Conservation (phyloP, 2,113 vertebrate species). For the Rhipidura dahli region DNA sequence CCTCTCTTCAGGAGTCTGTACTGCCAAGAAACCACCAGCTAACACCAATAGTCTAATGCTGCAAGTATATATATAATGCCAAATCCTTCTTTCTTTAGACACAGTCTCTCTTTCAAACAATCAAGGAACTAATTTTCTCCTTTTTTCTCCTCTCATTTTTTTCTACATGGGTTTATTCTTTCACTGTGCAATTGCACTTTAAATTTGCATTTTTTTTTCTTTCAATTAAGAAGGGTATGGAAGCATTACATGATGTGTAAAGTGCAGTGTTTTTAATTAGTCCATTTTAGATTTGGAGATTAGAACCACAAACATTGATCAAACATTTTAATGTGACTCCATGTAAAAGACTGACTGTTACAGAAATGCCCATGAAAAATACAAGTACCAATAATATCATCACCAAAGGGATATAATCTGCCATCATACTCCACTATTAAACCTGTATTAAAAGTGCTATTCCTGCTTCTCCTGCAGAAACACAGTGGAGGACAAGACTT, state of each 20-base stretch:
- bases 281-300: neutral
- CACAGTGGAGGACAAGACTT: neutral
- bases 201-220: neutral
- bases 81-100: neutral
- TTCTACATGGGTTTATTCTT: neutral
- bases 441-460: neutral
- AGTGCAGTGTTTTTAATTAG: neutral
- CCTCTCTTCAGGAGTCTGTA: neutral
- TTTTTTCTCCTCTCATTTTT: neutral
- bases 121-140: neutral
- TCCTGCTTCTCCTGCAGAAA: neutral
- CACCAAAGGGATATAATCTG: neutral
- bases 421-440: neutral
- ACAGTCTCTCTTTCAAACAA: neutral
- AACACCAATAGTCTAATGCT: neutral
- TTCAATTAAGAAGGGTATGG: neutral
- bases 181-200: neutral
- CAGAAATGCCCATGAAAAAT: neutral
- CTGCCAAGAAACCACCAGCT: neutral
- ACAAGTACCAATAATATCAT: neutral
- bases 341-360: neutral
- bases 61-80: neutral
- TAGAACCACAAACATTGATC: neutral
- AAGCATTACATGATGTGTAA: neutral
- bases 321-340: neutral